Conservation (phyloP, 2,113 vertebrate species). For the Saguinus midas region DNA sequence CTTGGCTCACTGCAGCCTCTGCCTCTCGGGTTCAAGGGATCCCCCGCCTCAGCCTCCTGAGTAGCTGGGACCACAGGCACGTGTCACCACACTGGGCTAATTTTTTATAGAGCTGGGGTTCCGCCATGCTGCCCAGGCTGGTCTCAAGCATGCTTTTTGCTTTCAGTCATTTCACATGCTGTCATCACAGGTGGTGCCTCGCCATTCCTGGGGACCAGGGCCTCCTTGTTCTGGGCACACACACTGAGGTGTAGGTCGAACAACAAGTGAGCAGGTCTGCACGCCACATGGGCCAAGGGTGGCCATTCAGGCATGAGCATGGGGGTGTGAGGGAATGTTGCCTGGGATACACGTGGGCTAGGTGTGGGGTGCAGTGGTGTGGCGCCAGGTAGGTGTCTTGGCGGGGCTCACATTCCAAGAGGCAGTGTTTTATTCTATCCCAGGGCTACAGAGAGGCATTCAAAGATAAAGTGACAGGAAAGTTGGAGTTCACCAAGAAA, state of each 20-base stretch:
- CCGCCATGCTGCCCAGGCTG: no score
- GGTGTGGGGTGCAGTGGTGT: accelerated
- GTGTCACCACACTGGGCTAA: no score
- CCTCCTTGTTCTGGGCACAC: background rate
- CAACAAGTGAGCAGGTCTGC: accelerated
- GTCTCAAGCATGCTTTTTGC: background rate
- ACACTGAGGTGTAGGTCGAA: background rate
- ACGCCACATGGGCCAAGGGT: accelerated
- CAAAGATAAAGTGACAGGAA: background rate
- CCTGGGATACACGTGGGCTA: background rate
- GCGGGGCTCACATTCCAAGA: background rate
- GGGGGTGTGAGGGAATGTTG: background rate
- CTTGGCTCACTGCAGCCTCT: no score
- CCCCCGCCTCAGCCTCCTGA: no score
- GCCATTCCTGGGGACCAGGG: no score
- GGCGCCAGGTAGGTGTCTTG: accelerated
- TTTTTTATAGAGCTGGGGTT: no score
- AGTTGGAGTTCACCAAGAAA: background rate
- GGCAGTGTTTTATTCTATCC: background rate
- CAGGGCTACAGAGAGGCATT: background rate
- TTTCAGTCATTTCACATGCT: background rate
- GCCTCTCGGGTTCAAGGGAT: no score
- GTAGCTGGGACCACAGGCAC: no score
- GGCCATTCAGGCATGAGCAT: background rate
- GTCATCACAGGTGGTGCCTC: background rate